Percentiles rank a stretch among this genome's conserved stretches.
These are phyloP conservation scores for Stomatorhinus ivindoensis DNA, from an alignment of 2,113 vertebrate species.

Conservation along the genomic window DNA sequence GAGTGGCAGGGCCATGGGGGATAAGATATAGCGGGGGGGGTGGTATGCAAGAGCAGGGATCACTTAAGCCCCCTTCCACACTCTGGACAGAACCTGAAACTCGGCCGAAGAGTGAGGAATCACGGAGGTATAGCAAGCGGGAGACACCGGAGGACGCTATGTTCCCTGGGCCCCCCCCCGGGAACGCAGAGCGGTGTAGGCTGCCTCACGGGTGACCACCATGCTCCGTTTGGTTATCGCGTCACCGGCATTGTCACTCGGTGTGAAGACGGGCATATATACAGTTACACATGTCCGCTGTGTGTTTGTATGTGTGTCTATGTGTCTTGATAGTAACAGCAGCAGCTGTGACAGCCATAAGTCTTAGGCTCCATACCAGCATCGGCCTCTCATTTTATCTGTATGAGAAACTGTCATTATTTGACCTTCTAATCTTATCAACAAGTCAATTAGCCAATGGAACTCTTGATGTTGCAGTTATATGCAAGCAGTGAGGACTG, in stretches of 20 bases:
- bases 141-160: not conserved
- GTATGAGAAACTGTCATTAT: not conserved
- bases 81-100: conserved; percentile 17
- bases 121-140: not conserved
- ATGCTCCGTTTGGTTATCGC: not conserved
- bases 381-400: not conserved
- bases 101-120: not conserved
- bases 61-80: conserved; percentile 11
- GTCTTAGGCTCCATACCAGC: not conserved
- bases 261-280: not conserved
- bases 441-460: not conserved
- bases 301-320: not conserved
- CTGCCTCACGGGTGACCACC: not conserved
- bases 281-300: not conserved
- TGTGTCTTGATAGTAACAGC: not conserved
- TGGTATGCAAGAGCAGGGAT: not conserved
- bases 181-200: not conserved
- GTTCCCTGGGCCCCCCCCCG: not conserved
- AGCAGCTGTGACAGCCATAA: not conserved
- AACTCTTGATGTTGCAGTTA: not conserved
- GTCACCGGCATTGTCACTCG: not conserved
- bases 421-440: not conserved
- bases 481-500: not conserved
- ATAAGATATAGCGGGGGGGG: not conserved
- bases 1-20: not conserved